Conservation (phyloP, 1,140 invertebrate genomes). For the Brachionus manjavacas region DNA sequence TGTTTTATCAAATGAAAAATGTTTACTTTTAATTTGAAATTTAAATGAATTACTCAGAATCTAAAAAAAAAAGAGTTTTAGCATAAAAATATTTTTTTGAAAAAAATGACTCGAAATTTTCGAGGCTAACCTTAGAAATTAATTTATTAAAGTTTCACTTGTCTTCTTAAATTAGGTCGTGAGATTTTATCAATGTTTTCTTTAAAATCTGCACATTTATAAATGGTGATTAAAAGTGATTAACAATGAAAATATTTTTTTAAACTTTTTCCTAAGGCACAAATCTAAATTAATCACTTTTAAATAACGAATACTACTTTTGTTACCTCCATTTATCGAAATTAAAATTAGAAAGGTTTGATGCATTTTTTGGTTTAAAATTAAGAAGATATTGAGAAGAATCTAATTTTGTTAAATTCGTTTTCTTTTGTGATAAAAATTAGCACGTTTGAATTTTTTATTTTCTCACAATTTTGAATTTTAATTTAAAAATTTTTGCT, state of each 20-base stretch:
- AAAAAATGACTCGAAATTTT: not conserved
- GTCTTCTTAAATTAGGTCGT: not conserved
- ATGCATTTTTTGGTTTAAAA: no score
- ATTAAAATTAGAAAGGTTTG: no score
- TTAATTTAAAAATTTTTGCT: no score
- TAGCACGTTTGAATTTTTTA: no score
- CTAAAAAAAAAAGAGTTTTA: not conserved
- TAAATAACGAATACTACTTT: not conserved
- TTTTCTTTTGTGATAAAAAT: no score
- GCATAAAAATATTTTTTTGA: not conserved
- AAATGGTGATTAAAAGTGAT: not conserved
- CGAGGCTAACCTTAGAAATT: not conserved
- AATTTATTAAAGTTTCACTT: not conserved
- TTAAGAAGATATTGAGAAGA: no score
- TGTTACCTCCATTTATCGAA: no score
- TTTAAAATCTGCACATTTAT: not conserved
- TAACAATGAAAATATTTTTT: not conserved
- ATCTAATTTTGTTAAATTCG: no score
- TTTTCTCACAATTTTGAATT: no score
- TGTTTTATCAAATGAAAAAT: not conserved
- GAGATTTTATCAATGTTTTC: not conserved
- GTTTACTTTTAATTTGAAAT: not conserved
- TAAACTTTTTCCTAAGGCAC: not conserved
- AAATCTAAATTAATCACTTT: not conserved
- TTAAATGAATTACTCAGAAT: not conserved